A percentile compares a stretch with the other conserved stretches of the same genome.
Evolutionary conservation across 2,797 vertebrate genomes (phyloP).

Genomic region (Microctenopoma steveboyesi): DNA sequence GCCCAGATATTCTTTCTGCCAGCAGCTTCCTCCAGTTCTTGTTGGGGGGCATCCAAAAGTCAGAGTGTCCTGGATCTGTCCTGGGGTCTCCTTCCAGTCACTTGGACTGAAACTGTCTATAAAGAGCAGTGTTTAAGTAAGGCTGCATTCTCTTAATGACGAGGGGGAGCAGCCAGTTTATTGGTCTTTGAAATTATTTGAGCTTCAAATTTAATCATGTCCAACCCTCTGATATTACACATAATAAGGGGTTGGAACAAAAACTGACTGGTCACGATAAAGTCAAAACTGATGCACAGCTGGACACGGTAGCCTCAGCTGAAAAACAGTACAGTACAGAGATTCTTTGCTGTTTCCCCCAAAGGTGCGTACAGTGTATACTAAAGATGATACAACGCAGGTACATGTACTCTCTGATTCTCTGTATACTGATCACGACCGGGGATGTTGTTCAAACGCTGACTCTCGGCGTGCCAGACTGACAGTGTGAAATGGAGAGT

Average conservation of each 20-base stretch:
- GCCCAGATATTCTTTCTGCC: constrained; percentile 4
- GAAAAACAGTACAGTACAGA: background rate
- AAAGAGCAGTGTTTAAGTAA: constrained; percentile 30
- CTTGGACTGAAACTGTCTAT: constrained; percentile 12
- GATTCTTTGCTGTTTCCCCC: constrained; percentile 17
- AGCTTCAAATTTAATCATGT: background rate
- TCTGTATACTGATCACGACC: constrained; percentile 29
- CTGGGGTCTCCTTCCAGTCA: constrained; percentile 15
- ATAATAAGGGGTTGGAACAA: too few species aligned
- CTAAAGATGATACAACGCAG: constrained; percentile 17
- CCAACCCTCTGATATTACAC: too few species aligned
- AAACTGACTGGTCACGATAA: too few species aligned
- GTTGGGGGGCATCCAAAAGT: constrained; percentile 2
- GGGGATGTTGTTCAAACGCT: constrained; percentile 63
- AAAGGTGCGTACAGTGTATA: constrained; percentile 15
- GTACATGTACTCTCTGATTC: constrained; percentile 10
- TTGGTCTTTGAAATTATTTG: constrained; percentile 1
- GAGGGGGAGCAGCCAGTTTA: background rate
- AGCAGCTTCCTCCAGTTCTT: constrained; percentile 21
- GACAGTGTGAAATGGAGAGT: constrained; percentile 75
- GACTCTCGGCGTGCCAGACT: constrained; percentile 56
- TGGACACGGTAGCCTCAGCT: background rate
- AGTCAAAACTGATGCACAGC: background rate
- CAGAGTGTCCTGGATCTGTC: constrained; percentile 9
- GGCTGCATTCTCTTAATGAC: constrained; percentile 14